These are phyloP conservation scores for Aethes cnicana DNA, from an alignment of 2,888 invertebrate genomes.

Conservation along the genomic window DNA sequence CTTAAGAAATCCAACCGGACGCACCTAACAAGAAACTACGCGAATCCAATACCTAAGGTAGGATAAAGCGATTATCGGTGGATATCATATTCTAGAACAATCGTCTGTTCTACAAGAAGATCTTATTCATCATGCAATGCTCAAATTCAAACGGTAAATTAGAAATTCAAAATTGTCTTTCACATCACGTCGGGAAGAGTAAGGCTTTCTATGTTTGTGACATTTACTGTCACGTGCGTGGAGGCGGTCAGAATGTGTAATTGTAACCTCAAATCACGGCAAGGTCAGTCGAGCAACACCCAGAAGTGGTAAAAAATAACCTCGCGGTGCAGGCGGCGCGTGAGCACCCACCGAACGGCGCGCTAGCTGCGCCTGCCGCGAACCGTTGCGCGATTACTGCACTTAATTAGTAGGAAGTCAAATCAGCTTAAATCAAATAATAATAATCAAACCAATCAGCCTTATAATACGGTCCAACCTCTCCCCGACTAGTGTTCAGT, in stretches of 20 bases:
- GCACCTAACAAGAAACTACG: constrained; percentile 41
- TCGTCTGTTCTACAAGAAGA: too few species aligned
- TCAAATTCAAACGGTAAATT: constrained; percentile 28
- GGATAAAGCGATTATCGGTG: too few species aligned
- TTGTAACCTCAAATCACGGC: constrained; percentile 65
- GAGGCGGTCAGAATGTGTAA: constrained; percentile 57
- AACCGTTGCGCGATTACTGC: constrained; percentile 26
- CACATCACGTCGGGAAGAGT: constrained; percentile 70
- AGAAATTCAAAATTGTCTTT: constrained; percentile 41
- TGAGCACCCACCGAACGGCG: constrained; percentile 7
- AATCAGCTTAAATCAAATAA: too few species aligned
- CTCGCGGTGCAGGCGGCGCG: constrained; percentile 51
- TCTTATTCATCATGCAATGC: too few species aligned
- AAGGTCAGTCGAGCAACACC: constrained; percentile 69
- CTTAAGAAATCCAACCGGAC: constrained; percentile 26
- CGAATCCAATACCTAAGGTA: too few species aligned
- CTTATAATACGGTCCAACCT: constrained; percentile 15
- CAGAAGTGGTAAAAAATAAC: constrained; percentile 69
- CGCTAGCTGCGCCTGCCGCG: constrained; percentile 17
- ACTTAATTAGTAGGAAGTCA: constrained; percentile 37
- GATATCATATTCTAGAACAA: too few species aligned
- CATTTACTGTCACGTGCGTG: constrained; percentile 50
- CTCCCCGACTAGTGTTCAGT: constrained; percentile 11
- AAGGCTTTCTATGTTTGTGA: constrained; percentile 65
- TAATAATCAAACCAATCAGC: constrained; percentile 17